These are phyloP conservation scores for Archilochus colubris DNA, from an alignment of 2,113 vertebrate species.

Conservation along the genomic window DNA sequence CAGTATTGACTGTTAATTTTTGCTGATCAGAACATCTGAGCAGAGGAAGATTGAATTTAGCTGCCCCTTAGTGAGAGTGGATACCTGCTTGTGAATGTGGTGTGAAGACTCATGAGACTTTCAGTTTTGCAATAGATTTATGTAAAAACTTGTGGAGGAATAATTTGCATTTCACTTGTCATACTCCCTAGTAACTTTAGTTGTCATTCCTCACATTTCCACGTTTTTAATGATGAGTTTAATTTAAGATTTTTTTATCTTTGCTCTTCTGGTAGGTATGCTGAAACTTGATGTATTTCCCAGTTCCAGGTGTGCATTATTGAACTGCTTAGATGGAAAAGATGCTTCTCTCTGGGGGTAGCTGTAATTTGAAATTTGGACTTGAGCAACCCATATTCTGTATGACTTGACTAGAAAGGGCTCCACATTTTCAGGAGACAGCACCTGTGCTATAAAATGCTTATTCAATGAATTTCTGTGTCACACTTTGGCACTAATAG, in stretches of 20 bases:
- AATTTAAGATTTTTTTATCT: not conserved
- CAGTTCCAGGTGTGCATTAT: not conserved
- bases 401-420: not conserved
- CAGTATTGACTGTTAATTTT: conserved; percentile 48
- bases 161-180: not conserved
- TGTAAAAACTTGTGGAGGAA: not conserved
- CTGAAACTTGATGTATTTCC: not conserved
- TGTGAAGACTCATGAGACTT: not conserved
- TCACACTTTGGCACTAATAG: accelerated
- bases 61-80: not conserved
- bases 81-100: not conserved
- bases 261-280: not conserved
- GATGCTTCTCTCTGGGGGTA: not conserved
- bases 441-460: not conserved
- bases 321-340: not conserved
- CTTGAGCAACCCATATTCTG: accelerated
- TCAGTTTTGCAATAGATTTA: not conserved
- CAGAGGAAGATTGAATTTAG: conserved; percentile 6
- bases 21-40: not conserved
- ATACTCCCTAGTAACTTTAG: not conserved
- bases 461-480: not conserved
- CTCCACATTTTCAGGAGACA: accelerated
- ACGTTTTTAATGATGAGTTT: not conserved
- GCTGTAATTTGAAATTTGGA: not conserved
- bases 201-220: not conserved